These are phyloP conservation scores for Erpornis zantholeuca DNA, from an alignment of 2,113 vertebrate species.

Conservation along the genomic window DNA sequence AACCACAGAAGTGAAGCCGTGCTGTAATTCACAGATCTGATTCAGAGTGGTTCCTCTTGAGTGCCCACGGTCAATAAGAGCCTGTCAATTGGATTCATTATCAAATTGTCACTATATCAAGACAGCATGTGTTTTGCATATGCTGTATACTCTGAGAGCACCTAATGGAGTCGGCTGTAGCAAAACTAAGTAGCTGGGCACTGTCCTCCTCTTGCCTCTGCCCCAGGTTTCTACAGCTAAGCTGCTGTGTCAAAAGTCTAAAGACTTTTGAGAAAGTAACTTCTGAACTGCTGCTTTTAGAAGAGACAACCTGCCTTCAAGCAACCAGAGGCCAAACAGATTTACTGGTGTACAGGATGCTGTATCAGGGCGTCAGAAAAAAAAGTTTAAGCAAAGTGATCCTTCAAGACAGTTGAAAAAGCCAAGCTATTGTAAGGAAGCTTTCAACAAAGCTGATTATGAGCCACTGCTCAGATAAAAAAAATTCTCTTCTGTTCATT, in stretches of 20 bases:
- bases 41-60: neutral
- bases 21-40: neutral
- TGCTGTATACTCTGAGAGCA: neutral
- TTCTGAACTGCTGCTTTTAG: neutral
- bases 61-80: neutral
- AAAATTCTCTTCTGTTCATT: neutral
- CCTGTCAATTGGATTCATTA: neutral
- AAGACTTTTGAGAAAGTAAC: neutral
- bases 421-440: neutral
- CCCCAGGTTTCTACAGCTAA: neutral
- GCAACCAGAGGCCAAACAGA: neutral
- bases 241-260: neutral
- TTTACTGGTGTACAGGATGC: neutral
- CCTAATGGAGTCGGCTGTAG: fast-evolving
- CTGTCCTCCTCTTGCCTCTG: neutral
- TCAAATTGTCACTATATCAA: neutral
- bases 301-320: neutral
- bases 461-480: neutral
- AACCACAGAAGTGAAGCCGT: neutral
- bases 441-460: neutral
- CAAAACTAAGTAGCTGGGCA: neutral
- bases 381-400: neutral
- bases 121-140: neutral
- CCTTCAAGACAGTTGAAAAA: neutral
- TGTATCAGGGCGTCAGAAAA: neutral